A percentile compares a stretch with the other conserved stretches of the same genome.
Conservation (phyloP, 1,140 invertebrate species). For the Copidosoma floridanum region DNA sequence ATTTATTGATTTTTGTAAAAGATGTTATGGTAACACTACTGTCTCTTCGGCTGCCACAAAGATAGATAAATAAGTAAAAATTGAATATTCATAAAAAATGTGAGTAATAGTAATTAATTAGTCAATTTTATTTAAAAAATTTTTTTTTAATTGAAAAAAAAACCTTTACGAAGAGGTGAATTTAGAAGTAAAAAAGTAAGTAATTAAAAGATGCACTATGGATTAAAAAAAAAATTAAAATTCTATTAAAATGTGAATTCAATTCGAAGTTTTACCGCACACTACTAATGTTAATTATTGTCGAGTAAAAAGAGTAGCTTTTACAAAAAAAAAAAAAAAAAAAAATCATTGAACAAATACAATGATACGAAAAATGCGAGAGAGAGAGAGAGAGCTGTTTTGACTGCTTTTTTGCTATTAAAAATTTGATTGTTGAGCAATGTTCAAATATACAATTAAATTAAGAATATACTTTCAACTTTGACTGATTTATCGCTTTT, state of each 20-base stretch:
- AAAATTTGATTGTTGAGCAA: slow-evolving; percentile 9
- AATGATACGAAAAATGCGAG: slow-evolving; percentile 4
- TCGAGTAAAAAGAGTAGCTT: slow-evolving; percentile 5
- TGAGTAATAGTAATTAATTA: too few species aligned
- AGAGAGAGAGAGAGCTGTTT: slow-evolving; percentile 7
- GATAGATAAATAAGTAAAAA: too few species aligned
- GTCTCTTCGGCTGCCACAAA: too few species aligned
- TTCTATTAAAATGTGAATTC: background rate
- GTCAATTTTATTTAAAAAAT: too few species aligned
- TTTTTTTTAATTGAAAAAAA: too few species aligned
- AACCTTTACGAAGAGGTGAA: too few species aligned
- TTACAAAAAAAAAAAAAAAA: background rate
- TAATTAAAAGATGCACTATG: too few species aligned
- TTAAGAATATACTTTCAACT: slow-evolving; percentile 3
- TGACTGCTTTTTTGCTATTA: slow-evolving; percentile 22
- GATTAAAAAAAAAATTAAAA: too few species aligned
- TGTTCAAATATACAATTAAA: slow-evolving; percentile 8
- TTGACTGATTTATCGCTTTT: slow-evolving; percentile 21
- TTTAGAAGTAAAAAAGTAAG: too few species aligned
- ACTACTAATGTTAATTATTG: slow-evolving; percentile 11
- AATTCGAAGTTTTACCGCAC: slow-evolving; percentile 12
- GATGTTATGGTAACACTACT: too few species aligned
- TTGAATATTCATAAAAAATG: too few species aligned
- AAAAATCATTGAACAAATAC: background rate
- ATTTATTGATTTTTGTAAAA: too few species aligned